Evolutionary conservation across 2,113 vertebrate genomes (phyloP).

Genomic region (Nestor notabilis): DNA sequence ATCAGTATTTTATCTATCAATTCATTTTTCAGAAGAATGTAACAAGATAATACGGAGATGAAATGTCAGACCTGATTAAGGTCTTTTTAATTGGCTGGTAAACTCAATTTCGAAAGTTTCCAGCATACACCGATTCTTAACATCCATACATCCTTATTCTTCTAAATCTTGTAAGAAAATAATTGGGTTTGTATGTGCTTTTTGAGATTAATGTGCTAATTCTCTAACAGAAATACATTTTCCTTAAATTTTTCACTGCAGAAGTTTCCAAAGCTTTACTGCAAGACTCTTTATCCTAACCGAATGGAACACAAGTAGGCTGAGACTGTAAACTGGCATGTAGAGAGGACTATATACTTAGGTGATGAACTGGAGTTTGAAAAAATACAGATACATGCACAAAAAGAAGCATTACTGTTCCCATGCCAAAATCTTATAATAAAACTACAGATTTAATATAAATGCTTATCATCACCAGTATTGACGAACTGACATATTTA

Average conservation of each 20-base stretch:
- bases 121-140: constrained; percentile 37
- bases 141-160: constrained; percentile 22
- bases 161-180: constrained; percentile 55
- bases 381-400: neutral
- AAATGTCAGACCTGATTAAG: constrained; percentile 72
- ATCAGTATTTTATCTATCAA: constrained; percentile 55
- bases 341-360: neutral
- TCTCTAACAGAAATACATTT: constrained; percentile 56
- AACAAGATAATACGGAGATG: constrained; percentile 72
- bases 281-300: neutral
- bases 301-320: neutral
- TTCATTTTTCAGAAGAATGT: constrained; percentile 57
- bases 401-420: neutral
- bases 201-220: constrained; percentile 29
- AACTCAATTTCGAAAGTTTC: constrained; percentile 68
- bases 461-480: neutral
- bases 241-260: constrained; percentile 30
- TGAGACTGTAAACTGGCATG: neutral
- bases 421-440: neutral
- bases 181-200: constrained; percentile 32
- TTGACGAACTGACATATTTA: neutral
- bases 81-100: constrained; percentile 66
- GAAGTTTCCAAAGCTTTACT: constrained; percentile 18
- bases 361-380: neutral
- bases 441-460: neutral